Evolutionary conservation across 1,140 invertebrate species (phyloP).

Genomic region (Calephelis nemesis): DNA sequence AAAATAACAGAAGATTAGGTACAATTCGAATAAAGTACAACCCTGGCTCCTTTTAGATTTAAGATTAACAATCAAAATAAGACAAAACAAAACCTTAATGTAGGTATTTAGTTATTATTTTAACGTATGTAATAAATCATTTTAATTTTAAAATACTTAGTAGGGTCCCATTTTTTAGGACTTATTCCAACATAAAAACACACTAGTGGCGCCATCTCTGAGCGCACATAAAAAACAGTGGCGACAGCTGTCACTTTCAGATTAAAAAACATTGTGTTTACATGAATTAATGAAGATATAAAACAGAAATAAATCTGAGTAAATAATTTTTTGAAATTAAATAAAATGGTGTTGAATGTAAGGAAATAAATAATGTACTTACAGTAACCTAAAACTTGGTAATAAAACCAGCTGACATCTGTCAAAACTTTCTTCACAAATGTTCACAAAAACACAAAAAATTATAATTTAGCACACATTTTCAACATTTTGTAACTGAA

Average conservation of each 20-base stretch:
- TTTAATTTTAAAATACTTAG: too few relatives aligned
- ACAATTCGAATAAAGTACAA: too few relatives aligned
- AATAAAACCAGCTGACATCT: slow-evolving; percentile 58
- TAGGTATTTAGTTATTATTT: too few relatives aligned
- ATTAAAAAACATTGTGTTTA: not conserved
- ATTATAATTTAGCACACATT: slow-evolving; percentile 42
- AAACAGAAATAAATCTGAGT: not conserved
- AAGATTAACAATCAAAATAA: not conserved
- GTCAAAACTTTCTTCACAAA: slow-evolving; percentile 74
- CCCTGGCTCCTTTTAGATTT: too few relatives aligned
- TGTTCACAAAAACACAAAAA: slow-evolving; percentile 69
- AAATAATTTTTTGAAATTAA: not conserved
- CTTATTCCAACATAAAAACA: not conserved
- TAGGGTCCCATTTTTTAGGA: too few relatives aligned
- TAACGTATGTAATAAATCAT: too few relatives aligned
- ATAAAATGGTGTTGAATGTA: not conserved
- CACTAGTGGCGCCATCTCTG: slow-evolving; percentile 37
- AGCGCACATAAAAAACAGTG: slow-evolving; percentile 13
- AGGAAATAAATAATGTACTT: slow-evolving; percentile 12
- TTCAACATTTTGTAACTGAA: slow-evolving; percentile 27
- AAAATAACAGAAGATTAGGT: too few relatives aligned
- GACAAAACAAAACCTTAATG: not conserved
- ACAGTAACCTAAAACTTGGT: slow-evolving; percentile 39
- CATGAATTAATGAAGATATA: not conserved
- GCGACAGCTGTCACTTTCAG: slow-evolving; percentile 31